A percentile compares a stretch with the other conserved stretches of the same genome.
Conservation (phyloP, 1,140 invertebrate species). For the Apis florea region DNA sequence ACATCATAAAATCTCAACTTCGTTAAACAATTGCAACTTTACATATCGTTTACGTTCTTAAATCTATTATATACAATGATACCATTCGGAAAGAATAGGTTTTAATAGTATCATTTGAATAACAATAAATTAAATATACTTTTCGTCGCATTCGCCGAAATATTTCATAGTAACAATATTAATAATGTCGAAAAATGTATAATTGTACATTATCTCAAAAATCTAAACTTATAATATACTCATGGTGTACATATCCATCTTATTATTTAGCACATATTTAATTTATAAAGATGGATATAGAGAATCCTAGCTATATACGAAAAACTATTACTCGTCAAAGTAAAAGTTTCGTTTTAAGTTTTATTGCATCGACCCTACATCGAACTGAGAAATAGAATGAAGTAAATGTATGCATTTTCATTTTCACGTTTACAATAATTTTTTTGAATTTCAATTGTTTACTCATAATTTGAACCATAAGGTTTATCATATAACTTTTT, state of each 20-base stretch:
- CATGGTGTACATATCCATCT: conserved; percentile 56
- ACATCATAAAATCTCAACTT: conserved; percentile 57
- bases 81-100: conserved; percentile 72
- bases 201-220: conserved; percentile 71
- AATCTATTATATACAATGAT: conserved; percentile 79
- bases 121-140: conserved; percentile 77
- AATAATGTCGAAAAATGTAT: conserved; percentile 54
- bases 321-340: conserved; percentile 46
- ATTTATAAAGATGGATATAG: conserved; percentile 54
- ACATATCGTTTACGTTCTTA: conserved; percentile 71
- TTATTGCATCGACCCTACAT: conserved; percentile 15
- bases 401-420: not conserved
- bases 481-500: conserved; percentile 8
- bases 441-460: not conserved
- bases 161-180: conserved; percentile 56
- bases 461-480: conserved; percentile 13
- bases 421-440: not conserved
- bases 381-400: conserved; percentile 9
- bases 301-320: conserved; percentile 70
- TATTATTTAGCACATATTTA: conserved; percentile 43
- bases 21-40: conserved; percentile 70
- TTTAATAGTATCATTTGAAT: conserved; percentile 66
- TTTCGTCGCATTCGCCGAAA: conserved; percentile 49
- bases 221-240: conserved; percentile 68
- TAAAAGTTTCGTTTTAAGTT: conserved; percentile 14